Base-by-base conservation (phyloP, 2,797 vertebrate genomes). In the Crenuchus spilurus region DNA sequence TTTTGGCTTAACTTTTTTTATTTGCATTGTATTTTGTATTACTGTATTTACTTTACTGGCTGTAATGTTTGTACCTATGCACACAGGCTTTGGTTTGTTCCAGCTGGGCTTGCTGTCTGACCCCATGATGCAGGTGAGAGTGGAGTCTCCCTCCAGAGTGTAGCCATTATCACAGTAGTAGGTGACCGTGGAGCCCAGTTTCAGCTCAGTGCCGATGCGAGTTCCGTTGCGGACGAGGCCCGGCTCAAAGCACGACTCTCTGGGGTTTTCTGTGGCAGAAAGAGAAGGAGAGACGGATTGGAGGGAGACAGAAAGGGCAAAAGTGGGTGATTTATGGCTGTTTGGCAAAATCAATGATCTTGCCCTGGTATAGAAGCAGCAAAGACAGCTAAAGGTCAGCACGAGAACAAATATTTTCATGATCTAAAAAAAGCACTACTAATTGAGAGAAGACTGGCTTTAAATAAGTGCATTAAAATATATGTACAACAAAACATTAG, bases 191-290 rank as follows among this genome's bases (percentile, higher is more conserved):
- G 96, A 97, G 28, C 96, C 96, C 85, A 99, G 89, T 87, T 98
- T 98, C 82, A 99, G 90, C 54, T 99, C 95, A 0, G 92, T 86
- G 0, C 98, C 98, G 75, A 94, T 93, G 14, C 97, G 91, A 0
- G 95, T 97, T 70, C 97, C 97, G 0, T 99, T 99, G 82, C 92
- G 95, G 78, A 98, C 88, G 1, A 93, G 81, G 0, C 97, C 98
- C 0, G 98, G 97, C 80, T 99, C 98, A 1, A 99, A 99, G 86
- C 98, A 99, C 0, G 98, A 99, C 89, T 99, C 98, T 79, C 98
- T 91, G 11, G 98, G 98, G 83, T 99, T 99, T 87, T 99, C 98
- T 94, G 91, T 78, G 85, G 77, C 83, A 87, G 87, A 87, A 88
- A 74, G 78, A 79, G 11, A 48, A 4, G 74, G 75, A 62, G 22